Conservation (phyloP, 2,797 vertebrate genomes). For the Capromys pilorides region DNA sequence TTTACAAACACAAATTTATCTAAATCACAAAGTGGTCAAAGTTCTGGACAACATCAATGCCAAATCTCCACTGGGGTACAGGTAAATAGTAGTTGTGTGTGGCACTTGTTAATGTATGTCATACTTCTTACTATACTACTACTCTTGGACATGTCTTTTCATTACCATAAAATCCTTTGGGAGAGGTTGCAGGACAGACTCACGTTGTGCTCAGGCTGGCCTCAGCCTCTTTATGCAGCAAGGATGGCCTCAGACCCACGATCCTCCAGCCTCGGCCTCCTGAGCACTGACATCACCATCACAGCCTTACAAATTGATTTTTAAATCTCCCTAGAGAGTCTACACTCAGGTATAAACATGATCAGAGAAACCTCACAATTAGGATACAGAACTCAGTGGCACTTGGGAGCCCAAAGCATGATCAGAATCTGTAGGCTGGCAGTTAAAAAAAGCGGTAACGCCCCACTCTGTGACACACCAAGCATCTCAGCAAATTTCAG, state of each 20-base stretch:
- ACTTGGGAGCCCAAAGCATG: background rate
- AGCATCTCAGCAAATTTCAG: too few relatives aligned
- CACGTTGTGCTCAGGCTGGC: background rate
- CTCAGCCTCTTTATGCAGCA: background rate
- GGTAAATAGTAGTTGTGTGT: background rate
- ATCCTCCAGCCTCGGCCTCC: background rate
- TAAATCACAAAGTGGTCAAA: background rate
- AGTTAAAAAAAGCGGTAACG: background rate
- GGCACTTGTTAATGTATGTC: background rate
- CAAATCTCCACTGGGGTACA: background rate
- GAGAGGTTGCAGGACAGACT: background rate
- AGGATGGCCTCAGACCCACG: background rate
- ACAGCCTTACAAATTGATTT: too few relatives aligned
- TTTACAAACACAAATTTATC: slow-evolving; percentile 31
- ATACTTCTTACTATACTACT: background rate
- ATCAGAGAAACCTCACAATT: background rate
- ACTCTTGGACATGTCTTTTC: background rate
- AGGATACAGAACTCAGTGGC: background rate
- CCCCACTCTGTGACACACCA: background rate
- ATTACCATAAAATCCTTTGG: background rate
- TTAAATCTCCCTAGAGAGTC: background rate
- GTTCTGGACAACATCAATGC: background rate
- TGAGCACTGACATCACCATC: background rate
- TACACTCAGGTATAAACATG: background rate
- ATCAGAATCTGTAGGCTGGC: background rate